phyloP scores from a whole-genome alignment of 2,113 vertebrate genomes.

The Oreochromis spilurus region DNA sequence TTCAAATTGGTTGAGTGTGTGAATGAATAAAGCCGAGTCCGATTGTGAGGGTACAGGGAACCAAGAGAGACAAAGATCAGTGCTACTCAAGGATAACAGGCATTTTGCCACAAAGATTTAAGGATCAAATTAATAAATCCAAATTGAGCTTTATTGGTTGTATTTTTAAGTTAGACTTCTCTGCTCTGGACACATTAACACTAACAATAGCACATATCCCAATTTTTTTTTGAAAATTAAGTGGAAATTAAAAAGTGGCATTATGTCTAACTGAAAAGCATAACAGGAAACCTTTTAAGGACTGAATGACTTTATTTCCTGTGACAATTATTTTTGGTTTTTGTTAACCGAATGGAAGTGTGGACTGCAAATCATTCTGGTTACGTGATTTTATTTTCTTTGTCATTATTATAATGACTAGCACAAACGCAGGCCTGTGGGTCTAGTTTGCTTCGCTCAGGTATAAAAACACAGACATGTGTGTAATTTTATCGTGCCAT shows the following conservation, averaged over 20 bases:
- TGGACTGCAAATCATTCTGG: background rate
- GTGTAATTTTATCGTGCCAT: fast-evolving
- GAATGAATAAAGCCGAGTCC: fast-evolving
- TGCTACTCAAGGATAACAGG: fast-evolving
- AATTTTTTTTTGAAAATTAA: background rate
- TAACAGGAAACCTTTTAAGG: background rate
- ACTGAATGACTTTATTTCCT: background rate
- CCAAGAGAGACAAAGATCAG: background rate
- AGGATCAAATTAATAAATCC: background rate
- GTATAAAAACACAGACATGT: background rate
- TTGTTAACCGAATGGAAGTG: fast-evolving
- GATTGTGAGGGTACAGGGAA: background rate
- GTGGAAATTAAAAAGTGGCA: background rate
- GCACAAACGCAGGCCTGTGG: background rate
- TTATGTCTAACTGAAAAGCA: background rate
- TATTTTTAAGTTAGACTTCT: background rate
- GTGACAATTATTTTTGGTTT: background rate
- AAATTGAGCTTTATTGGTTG: background rate
- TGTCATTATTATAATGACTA: background rate
- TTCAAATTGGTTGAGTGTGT: background rate
- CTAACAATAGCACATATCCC: background rate
- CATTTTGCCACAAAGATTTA: background rate
- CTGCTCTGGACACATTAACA: background rate
- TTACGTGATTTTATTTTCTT: background rate
- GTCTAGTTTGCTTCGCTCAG: background rate